A percentile compares a stretch with the other conserved stretches of the same genome.
phyloP scores from a whole-genome alignment of 2,888 invertebrate species.

The Aspidiotus rigidus region DNA sequence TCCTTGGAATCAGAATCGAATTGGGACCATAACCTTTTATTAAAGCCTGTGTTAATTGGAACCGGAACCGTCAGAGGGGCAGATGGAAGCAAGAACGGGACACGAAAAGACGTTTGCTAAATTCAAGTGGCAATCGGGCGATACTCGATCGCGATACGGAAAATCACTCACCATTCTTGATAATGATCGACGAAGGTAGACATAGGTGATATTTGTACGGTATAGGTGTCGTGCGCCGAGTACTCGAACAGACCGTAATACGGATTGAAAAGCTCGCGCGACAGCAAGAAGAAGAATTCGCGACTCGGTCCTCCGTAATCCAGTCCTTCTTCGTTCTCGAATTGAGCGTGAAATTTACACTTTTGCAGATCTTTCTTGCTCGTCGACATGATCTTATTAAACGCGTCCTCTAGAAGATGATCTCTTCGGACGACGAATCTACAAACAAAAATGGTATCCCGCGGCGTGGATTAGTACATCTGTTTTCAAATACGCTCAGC shows the following conservation, averaged over 20 bases:
- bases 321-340: constrained; percentile 91
- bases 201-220: constrained; percentile 90
- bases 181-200: constrained; percentile 92
- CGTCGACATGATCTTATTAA: constrained; percentile 90
- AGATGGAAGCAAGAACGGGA: too few relatives aligned
- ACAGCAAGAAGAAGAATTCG: constrained; percentile 96
- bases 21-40: too few relatives aligned
- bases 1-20: too few relatives aligned
- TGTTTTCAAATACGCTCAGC: background rate
- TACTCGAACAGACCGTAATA: constrained; percentile 98
- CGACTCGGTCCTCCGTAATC: constrained; percentile 97
- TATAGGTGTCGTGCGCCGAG: constrained; percentile 94
- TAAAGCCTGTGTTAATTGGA: too few relatives aligned
- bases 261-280: constrained; percentile 93
- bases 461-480: background rate
- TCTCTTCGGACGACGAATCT: constrained; percentile 88
- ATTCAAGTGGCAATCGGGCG: background rate
- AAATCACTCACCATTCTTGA: constrained; percentile 71
- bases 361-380: constrained; percentile 92
- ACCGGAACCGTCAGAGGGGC: too few relatives aligned
- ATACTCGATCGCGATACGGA: background rate
- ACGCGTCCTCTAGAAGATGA: constrained; percentile 89
- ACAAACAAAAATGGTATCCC: background rate
- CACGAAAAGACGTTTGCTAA: background rate
- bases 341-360: constrained; percentile 85